Percentiles rank a stretch among this genome's conserved stretches.
These are phyloP conservation scores for Caranx ignobilis DNA, from an alignment of 2,113 vertebrate species.

Conservation along the genomic window DNA sequence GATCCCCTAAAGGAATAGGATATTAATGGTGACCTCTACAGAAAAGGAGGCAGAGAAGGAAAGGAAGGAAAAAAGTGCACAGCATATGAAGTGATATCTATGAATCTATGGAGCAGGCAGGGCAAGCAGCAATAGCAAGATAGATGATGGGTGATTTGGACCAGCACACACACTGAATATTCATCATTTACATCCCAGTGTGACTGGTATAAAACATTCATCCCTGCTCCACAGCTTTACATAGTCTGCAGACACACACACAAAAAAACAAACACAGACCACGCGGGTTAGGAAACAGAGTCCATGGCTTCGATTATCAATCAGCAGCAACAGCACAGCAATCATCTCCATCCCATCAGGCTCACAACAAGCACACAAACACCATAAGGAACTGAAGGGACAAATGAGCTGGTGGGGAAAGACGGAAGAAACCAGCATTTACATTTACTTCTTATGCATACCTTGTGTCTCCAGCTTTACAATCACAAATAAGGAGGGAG, in stretches of 20 bases:
- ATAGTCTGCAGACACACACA: not conserved
- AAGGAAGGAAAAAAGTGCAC: constrained; percentile 21
- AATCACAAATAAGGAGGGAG: constrained; percentile 3
- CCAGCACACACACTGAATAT: not conserved
- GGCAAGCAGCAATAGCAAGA: constrained; percentile 7
- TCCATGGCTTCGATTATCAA: not conserved
- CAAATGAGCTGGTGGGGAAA: not conserved
- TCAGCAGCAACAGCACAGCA: not conserved
- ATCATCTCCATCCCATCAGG: not conserved
- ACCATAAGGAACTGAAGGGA: constrained; percentile 3
- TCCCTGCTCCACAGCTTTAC: not conserved
- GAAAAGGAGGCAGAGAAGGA: constrained; percentile 8
- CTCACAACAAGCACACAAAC: not conserved
- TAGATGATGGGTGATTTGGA: constrained; percentile 3
- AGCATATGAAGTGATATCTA: constrained; percentile 2
- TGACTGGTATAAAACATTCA: not conserved
- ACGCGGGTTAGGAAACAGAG: not conserved
- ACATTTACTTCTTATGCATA: constrained; percentile 12
- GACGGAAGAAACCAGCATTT: not conserved
- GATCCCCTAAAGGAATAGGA: constrained; percentile 57
- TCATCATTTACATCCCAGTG: not conserved
- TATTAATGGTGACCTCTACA: constrained; percentile 71
- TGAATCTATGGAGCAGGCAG: not conserved
- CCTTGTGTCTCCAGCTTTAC: not conserved
- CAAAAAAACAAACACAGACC: not conserved